phyloP scores from a whole-genome alignment of 2,113 vertebrate species.

The Camarhynchus parvulus region DNA sequence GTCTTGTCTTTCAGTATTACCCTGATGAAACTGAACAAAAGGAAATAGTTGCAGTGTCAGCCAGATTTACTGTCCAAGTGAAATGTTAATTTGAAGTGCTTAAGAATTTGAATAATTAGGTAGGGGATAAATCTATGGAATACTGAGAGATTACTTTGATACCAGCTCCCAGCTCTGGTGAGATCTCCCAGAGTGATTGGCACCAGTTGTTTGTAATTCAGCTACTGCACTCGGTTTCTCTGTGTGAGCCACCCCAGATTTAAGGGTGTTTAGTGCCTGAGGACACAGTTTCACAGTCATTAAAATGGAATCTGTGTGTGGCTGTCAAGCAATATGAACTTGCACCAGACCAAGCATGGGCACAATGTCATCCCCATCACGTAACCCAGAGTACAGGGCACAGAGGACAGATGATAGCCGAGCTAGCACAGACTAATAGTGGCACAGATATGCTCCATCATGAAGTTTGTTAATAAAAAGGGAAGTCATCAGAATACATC shows the following conservation, averaged over 20 bases:
- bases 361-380: background rate
- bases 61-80: conserved; percentile 6
- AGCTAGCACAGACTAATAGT: background rate
- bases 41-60: conserved; percentile 20
- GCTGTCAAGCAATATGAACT: background rate
- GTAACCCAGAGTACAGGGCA: background rate
- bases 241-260: background rate
- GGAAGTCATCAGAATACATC: background rate
- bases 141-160: conserved; percentile 14
- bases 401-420: background rate
- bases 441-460: background rate
- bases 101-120: conserved; percentile 36
- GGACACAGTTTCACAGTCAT: background rate
- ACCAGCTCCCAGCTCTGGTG: background rate
- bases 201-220: background rate
- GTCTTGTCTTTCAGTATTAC: conserved; percentile 36
- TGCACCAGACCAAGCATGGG: background rate
- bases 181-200: background rate
- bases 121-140: background rate
- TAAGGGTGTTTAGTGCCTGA: background rate
- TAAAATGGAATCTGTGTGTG: background rate
- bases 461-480: background rate
- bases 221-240: background rate
- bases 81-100: conserved; percentile 53
- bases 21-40: conserved; percentile 15